Base-by-base conservation (phyloP, 1,140 invertebrate species). In the Holotrichia oblita region DNA sequence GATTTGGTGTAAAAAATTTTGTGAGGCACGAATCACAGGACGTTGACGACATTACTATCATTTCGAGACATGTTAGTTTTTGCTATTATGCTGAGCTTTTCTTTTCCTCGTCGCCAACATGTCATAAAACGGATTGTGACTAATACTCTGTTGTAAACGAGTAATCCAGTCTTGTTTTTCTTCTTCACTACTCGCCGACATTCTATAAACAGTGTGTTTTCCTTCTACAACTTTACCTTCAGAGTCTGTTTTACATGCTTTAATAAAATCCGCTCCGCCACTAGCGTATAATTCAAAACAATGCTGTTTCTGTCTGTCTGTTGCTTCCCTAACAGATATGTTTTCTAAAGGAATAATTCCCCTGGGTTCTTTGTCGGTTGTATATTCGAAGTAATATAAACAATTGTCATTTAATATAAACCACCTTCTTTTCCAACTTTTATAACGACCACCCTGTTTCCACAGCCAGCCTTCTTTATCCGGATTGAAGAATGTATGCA, bases 401-500 rank as follows among this genome's bases (percentile, higher is more conserved):
- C 98, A 99, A 89, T 99, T 99, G 88, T 99, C 98, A 88, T 99
- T 99, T 69, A 99, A 90, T 84, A 99, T 99, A 88, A 99, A 99
- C 98, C 98, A 99, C 80, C 98, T 91, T 85, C 98, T 92, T 87
- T 99, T 99, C 98, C 98, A 99, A 83, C 95, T 98, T 88, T 98
- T 99, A 88, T 99, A 99, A 82, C 92, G 89, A 81, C 91, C 92
- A 89, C 96, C 98, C 92, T 99, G 98, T 88, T 99, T 99, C 95
- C 96, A 99, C 12, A 99, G 91, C 98, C 98, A 99, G 55, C 98
- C 98, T 88, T 99, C 98, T 87, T 99, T 97, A 87, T 99, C 98
- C 0, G 98, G 98, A 88, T 99, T 99, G 90, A 99, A 99, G 90
- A 99, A 99, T 41, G 98, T 99, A 88, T 99, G 97, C 96, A 99